phyloP scores from a whole-genome alignment of 2,113 vertebrate species.

The Perca fluviatilis region DNA sequence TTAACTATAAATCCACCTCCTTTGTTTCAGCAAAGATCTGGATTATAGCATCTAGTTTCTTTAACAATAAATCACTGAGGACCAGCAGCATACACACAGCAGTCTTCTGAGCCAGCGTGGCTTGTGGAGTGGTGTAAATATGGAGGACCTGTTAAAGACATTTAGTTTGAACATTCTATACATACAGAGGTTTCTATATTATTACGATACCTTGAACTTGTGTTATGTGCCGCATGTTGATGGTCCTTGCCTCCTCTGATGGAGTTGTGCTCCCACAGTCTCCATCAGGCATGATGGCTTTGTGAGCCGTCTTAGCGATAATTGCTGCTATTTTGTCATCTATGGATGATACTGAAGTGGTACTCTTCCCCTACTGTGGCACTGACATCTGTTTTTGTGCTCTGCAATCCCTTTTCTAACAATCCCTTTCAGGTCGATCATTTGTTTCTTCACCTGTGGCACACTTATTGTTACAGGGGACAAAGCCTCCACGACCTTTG shows the following conservation, averaged over 20 bases:
- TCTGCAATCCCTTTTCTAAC: constrained; percentile 5
- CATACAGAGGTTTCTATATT: neutral
- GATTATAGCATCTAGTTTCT: constrained; percentile 18
- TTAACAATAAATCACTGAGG: neutral
- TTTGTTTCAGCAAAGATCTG: neutral
- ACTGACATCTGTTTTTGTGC: constrained; percentile 37
- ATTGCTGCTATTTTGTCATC: constrained; percentile 55
- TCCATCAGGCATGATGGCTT: constrained; percentile 23
- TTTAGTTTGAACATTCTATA: neutral
- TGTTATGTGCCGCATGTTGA: neutral
- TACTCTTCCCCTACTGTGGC: constrained; percentile 25
- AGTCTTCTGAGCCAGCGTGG: neutral
- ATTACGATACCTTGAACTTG: neutral
- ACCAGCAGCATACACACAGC: neutral
- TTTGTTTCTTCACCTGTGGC: constrained; percentile 29
- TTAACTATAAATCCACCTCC: neutral
- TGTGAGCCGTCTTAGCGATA: constrained; percentile 32
- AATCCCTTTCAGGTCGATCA: constrained; percentile 27
- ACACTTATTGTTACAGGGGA: constrained; percentile 14
- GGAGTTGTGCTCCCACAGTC: constrained; percentile 9
- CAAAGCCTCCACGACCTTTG: neutral
- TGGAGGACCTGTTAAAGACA: neutral
- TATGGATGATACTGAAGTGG: constrained; percentile 38
- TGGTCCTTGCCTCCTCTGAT: neutral
- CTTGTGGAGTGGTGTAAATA: neutral